Evolutionary conservation across 2,797 vertebrate genomes (phyloP).

Genomic region (Synaphobranchus kaupii): DNA sequence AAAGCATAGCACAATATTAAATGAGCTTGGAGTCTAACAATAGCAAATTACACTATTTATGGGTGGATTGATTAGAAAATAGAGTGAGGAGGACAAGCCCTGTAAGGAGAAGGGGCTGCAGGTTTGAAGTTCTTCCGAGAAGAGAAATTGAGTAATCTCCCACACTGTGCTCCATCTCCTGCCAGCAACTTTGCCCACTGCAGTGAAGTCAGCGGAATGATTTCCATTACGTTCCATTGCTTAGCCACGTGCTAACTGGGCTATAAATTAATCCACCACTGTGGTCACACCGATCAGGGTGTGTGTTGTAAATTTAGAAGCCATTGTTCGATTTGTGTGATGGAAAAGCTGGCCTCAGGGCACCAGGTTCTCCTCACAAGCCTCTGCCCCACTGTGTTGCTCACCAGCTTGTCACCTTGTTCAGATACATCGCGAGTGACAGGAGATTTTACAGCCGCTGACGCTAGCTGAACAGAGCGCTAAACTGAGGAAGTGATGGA

Average conservation of each 20-base stretch:
- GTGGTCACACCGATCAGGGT: conserved; percentile 10
- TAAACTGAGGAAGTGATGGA: conserved; percentile 33
- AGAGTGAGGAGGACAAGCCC: not conserved
- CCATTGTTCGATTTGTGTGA: not conserved
- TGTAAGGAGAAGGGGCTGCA: not conserved
- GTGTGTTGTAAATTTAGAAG: conserved; percentile 16
- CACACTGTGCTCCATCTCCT: not conserved
- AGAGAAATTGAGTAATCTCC: conserved; percentile 20
- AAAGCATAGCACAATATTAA: not conserved
- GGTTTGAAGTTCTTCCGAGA: conserved; percentile 4
- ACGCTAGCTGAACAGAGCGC: conserved; percentile 69
- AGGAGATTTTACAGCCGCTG: conserved; percentile 70
- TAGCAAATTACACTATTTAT: not conserved
- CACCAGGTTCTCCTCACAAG: conserved; percentile 66
- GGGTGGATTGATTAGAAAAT: not conserved
- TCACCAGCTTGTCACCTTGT: conserved; percentile 60
- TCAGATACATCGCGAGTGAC: conserved; percentile 70
- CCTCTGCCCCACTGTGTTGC: conserved; percentile 62
- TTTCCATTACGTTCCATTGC: conserved; percentile 47
- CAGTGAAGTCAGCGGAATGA: conserved; percentile 13
- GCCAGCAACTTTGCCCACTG: not conserved
- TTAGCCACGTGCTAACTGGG: conserved; percentile 55
- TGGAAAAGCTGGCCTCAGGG: not conserved
- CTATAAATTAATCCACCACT: conserved; percentile 53
- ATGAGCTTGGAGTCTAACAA: not conserved